Evolutionary conservation across 2,888 invertebrate genomes (phyloP).

Genomic region (Caradrina kadenii): DNA sequence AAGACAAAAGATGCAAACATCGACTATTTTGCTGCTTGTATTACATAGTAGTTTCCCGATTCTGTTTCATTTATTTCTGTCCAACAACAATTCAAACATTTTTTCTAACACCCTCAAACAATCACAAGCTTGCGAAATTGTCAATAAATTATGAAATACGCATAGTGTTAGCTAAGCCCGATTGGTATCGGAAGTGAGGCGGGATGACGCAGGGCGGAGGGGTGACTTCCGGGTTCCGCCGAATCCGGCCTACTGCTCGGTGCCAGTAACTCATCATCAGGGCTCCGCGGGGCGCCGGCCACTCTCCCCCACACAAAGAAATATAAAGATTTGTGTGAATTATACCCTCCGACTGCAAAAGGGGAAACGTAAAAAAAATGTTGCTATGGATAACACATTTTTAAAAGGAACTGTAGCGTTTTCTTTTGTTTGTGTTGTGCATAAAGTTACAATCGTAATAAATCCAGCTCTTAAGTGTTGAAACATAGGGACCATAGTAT

Average conservation of each 20-base stretch:
- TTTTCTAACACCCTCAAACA: conserved; percentile 28
- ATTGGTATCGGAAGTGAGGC: conserved; percentile 88
- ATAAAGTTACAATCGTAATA: neutral
- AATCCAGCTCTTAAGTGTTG: conserved; percentile 1
- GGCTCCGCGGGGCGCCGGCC: conserved; percentile 78
- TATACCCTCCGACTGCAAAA: conserved; percentile 81
- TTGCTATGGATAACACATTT: conserved; percentile 54
- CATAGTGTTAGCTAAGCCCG: conserved; percentile 77
- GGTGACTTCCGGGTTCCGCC: conserved; percentile 82
- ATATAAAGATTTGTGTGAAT: conserved; percentile 88
- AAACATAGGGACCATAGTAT: neutral
- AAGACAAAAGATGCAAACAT: too few relatives aligned
- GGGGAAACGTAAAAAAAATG: conserved; percentile 73
- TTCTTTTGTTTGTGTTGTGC: conserved; percentile 47
- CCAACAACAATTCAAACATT: neutral
- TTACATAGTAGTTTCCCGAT: neutral
- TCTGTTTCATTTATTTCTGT: conserved; percentile 9
- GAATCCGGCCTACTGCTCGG: conserved; percentile 68
- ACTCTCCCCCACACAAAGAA: conserved; percentile 84
- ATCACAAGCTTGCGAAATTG: conserved; percentile 57
- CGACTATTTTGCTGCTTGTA: neutral
- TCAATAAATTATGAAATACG: conserved; percentile 85
- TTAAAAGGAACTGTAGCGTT: conserved; percentile 44
- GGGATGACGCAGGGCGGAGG: conserved; percentile 81
- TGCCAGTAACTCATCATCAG: conserved; percentile 89